Base-by-base conservation (phyloP, 2,888 invertebrate genomes). In the Lobophora halterata region DNA sequence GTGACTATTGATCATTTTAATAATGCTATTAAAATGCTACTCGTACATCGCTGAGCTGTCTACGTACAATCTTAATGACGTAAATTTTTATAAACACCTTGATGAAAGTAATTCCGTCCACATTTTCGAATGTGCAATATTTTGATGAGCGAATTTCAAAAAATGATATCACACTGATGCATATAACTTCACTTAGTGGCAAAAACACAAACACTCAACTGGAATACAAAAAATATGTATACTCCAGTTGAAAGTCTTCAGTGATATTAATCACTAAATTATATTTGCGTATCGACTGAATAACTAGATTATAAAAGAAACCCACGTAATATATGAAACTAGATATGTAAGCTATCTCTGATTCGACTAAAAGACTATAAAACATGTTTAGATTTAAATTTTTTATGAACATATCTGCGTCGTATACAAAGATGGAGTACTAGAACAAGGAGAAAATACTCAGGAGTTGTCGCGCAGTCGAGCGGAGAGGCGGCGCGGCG, bases 301-400 rank as follows among this genome's bases (percentile, higher is more conserved):
- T 78, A 73, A 72, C 58, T 85, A 83, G 80, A 73, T 75, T 69
- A 72, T 75, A 74, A 72, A 65, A 56, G 71, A 78, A 75, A 67
- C 66, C 37, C 65, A 64, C 65, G 66, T 76, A 69, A 72, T 78
- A 76, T 79, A 79, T 77, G 63, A 69, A 71, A 44, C 76, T 83
- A 83, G 77, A 68, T 53, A 64, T 60, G 61, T 86, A 85, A 86
- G 83, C 73, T 82, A 82, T 86, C 80, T 82, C 81, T 80, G 79
- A 83, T 83, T 85, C 80, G 82, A 85, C 76, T 69, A 86, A 85
- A 86, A 87, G 86, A 86, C 86, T 87, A 82, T 70, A 63, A 72
- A 73, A 74, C 66, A 73, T 65, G 76, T 78, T 79, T 82, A 85
- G 83, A 82, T 68, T 82, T 75, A 77, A 83, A 78, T 69, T 77